Evolutionary conservation across 1,140 invertebrate species (phyloP).

Genomic region (Schlechtendalia chinensis): DNA sequence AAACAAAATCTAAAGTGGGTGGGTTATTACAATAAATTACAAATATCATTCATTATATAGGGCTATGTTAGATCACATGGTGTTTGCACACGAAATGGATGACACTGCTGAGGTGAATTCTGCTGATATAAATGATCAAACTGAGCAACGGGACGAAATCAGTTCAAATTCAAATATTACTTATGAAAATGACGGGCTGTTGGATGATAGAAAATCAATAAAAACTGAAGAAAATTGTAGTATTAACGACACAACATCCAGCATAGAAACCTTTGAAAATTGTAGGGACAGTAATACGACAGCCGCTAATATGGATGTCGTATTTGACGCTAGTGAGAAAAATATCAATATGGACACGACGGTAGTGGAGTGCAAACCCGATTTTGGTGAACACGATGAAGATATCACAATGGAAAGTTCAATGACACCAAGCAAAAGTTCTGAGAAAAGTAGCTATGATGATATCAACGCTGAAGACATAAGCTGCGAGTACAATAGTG

Average conservation of each 20-base stretch:
- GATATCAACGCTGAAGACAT: background rate
- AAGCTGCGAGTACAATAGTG: background rate
- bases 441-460: background rate
- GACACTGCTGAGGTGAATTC: background rate
- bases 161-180: background rate
- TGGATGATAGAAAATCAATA: background rate
- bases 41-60: background rate
- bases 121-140: background rate
- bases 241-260: background rate
- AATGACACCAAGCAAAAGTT: background rate
- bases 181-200: background rate
- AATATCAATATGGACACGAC: background rate
- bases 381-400: background rate
- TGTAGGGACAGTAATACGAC: background rate
- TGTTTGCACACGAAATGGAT: constrained; percentile 27
- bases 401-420: background rate
- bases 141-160: background rate
- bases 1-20: no score
- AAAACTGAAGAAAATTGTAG: background rate
- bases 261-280: background rate
- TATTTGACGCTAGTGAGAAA: background rate
- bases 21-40: no score
- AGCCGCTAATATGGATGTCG: background rate
- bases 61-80: constrained; percentile 41
- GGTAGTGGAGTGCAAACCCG: background rate